These are phyloP conservation scores for Parotocinclus haroldoi DNA, from an alignment of 2,797 vertebrate species.

Conservation along the genomic window DNA sequence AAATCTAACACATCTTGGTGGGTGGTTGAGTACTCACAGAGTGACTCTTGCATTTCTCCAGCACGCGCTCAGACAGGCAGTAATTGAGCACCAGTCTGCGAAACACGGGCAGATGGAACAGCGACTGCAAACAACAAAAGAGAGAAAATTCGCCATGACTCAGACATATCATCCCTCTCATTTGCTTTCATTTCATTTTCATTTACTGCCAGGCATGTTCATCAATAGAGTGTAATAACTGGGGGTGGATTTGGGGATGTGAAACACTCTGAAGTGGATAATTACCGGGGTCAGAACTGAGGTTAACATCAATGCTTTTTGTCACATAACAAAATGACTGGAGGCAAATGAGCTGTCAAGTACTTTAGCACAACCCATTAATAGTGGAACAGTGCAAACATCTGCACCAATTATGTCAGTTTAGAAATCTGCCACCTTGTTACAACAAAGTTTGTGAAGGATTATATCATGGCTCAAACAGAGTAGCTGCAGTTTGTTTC, in stretches of 20 bases:
- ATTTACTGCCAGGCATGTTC: conserved; percentile 12
- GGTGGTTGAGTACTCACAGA: conserved; percentile 73
- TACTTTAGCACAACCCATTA: conserved; percentile 28
- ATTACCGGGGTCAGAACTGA: conserved; percentile 27
- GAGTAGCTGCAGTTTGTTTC: no score
- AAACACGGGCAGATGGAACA: conserved; percentile 93
- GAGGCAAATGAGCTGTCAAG: conserved; percentile 32
- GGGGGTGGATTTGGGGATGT: conserved; percentile 27
- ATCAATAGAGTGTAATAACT: conserved; percentile 31
- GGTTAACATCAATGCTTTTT: conserved; percentile 39
- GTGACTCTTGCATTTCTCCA: conserved; percentile 81
- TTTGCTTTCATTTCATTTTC: conserved; percentile 29
- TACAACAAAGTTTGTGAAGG: conserved; percentile 5
- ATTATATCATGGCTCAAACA: background rate
- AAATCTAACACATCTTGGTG: conserved; percentile 29
- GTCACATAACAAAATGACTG: conserved; percentile 38
- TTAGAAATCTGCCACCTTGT: conserved; percentile 19
- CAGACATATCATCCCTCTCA: conserved; percentile 27
- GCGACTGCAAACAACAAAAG: conserved; percentile 74
- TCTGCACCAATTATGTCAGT: conserved; percentile 35
- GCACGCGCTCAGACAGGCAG: conserved; percentile 76
- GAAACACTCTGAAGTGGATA: conserved; percentile 33
- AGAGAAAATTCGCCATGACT: conserved; percentile 14
- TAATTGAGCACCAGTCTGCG: conserved; percentile 90
- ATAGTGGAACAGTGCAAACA: conserved; percentile 34